Evolutionary conservation across 2,888 invertebrate species (phyloP).

Genomic region (Polia nebulosa): DNA sequence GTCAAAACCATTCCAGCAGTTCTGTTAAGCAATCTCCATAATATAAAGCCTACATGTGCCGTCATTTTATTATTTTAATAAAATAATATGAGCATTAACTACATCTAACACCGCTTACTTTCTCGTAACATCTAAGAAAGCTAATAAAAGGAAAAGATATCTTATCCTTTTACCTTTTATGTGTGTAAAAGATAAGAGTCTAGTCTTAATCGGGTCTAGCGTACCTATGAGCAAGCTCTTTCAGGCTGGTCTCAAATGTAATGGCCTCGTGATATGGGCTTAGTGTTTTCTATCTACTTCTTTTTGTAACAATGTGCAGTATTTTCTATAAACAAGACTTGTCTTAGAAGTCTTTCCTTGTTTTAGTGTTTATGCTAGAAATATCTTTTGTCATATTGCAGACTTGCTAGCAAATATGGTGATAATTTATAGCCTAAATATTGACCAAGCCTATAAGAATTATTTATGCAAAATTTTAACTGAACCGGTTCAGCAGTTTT

Average conservation of each 20-base stretch:
- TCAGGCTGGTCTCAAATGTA: conserved; percentile 40
- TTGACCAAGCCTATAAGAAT: no score
- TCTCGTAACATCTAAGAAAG: conserved; percentile 11
- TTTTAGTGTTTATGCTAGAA: not conserved
- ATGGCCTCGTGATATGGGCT: conserved; percentile 33
- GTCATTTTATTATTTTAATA: conserved; percentile 22
- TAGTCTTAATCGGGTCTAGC: conserved; percentile 42
- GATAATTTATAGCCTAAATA: no score
- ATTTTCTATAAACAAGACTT: conserved; percentile 26
- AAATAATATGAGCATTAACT: not conserved
- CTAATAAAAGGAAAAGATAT: conserved; percentile 33
- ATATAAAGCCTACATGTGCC: not conserved
- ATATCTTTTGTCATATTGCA: no score
- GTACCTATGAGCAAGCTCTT: conserved; percentile 38
- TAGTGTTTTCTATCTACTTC: conserved; percentile 28
- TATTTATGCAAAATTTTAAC: no score
- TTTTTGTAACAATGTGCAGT: conserved; percentile 13
- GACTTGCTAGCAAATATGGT: no score
- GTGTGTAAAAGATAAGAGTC: conserved; percentile 41
- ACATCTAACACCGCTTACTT: not conserved
- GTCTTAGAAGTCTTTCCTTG: not conserved
- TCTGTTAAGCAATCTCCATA: not conserved
- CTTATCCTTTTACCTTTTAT: conserved; percentile 29
- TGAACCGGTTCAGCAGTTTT: no score
- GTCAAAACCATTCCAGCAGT: no score